A percentile compares a stretch with the other conserved stretches of the same genome.
These are phyloP conservation scores for Trachelus iudaicus DNA, from an alignment of 2,888 invertebrate species.

Conservation along the genomic window DNA sequence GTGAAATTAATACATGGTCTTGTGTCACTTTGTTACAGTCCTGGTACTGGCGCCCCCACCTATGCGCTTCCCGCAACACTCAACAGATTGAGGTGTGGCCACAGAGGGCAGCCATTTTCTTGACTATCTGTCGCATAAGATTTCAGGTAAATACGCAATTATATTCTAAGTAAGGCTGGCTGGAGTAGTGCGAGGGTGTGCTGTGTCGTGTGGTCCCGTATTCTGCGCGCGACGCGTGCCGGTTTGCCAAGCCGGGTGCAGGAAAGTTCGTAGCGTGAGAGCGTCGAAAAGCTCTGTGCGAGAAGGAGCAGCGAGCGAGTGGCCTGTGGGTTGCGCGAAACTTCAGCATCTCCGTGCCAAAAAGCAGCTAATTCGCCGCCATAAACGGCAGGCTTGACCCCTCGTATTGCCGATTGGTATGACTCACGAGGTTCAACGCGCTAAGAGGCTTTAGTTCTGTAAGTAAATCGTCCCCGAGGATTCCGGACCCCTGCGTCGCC, in stretches of 20 bases:
- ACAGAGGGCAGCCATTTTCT: constrained; percentile 61
- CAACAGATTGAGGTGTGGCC: constrained; percentile 61
- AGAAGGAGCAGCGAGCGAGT: constrained; percentile 4
- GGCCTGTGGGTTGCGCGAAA: background rate
- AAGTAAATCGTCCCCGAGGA: constrained; percentile 48
- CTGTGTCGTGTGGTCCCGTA: constrained; percentile 45
- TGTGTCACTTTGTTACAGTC: background rate
- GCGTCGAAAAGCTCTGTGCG: background rate
- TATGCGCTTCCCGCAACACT: constrained; percentile 41
- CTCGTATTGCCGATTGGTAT: background rate
- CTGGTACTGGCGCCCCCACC: background rate
- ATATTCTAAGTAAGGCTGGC: constrained; percentile 42
- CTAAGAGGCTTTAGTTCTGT: constrained; percentile 36
- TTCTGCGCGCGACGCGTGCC: constrained; percentile 33
- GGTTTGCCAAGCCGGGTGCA: constrained; percentile 18
- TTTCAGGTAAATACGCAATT: constrained; percentile 61
- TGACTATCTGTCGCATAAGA: constrained; percentile 60
- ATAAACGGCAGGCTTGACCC: background rate
- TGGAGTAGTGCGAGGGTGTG: constrained; percentile 50
- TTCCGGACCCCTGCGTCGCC: constrained; percentile 48
- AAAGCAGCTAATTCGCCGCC: background rate
- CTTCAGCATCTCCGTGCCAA: background rate
- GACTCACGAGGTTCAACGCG: background rate
- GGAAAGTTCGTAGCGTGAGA: background rate
- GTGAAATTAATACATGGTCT: background rate